Evolutionary conservation across 2,888 invertebrate species (phyloP).

Genomic region (Caenorhabditis sp.): DNA sequence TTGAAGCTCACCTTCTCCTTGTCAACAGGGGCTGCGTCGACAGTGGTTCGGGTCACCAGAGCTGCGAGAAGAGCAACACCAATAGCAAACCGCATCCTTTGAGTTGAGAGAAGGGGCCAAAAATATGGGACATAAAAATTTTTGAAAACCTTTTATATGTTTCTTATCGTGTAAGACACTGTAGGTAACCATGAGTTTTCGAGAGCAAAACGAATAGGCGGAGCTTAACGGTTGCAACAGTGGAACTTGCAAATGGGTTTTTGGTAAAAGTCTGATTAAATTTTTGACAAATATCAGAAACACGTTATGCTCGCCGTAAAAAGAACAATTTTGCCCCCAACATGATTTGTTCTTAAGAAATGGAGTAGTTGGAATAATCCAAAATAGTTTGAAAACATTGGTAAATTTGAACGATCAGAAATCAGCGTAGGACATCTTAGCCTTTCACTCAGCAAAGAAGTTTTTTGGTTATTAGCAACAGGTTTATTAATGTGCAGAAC

Average conservation of each 20-base stretch:
- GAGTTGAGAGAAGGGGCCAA: not conserved
- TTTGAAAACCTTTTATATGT: slow-evolving; percentile 14
- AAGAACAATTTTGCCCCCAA: slow-evolving; percentile 6
- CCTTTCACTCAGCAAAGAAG: not conserved
- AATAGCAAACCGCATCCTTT: not conserved
- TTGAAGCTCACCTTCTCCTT: not conserved
- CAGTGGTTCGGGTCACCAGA: not conserved
- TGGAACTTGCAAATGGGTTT: slow-evolving; percentile 13
- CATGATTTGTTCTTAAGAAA: not conserved
- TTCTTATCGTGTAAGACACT: not conserved
- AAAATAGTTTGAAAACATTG: not conserved
- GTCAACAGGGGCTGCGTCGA: not conserved
- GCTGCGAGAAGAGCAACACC: not conserved
- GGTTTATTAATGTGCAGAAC: not conserved
- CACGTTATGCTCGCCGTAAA: slow-evolving; percentile 3
- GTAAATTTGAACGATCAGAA: not conserved
- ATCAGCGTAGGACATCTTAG: not conserved
- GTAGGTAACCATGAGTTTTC: not conserved
- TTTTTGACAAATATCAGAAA: not conserved
- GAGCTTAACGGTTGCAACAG: slow-evolving; percentile 24
- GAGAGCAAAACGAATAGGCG: slow-evolving; percentile 12
- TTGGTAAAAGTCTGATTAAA: slow-evolving; percentile 1
- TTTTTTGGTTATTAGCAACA: not conserved
- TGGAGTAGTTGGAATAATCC: not conserved
- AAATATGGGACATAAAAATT: not conserved